phyloP scores from a whole-genome alignment of 2,113 vertebrate genomes.

The Abramis brama region DNA sequence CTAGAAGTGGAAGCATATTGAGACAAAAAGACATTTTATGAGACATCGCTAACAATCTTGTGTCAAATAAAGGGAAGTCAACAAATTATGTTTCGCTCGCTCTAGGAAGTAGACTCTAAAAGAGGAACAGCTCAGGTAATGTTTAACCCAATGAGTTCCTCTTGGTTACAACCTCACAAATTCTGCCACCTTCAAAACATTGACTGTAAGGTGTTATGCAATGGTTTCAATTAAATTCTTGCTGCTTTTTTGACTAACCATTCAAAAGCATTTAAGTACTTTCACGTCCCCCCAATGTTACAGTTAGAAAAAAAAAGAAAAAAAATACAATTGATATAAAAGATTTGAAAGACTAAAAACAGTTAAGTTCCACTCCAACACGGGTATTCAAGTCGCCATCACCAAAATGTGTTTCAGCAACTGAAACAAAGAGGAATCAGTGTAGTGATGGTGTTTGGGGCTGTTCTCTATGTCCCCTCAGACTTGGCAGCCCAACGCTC shows the following conservation, averaged over 20 bases:
- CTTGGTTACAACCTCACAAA: slow-evolving; percentile 43
- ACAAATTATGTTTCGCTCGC: slow-evolving; percentile 43
- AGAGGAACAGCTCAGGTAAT: slow-evolving; percentile 42
- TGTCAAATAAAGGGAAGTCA: slow-evolving; percentile 61
- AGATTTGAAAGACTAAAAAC: slow-evolving; percentile 5
- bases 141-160: slow-evolving; percentile 48
- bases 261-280: not conserved
- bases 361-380: not conserved
- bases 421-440: slow-evolving; percentile 36
- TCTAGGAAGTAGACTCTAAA: slow-evolving; percentile 50
- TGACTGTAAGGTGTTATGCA: slow-evolving; percentile 15
- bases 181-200: slow-evolving; percentile 13
- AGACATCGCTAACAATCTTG: slow-evolving; percentile 35
- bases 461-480: not conserved
- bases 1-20: slow-evolving; percentile 38
- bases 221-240: not conserved
- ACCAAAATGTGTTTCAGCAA: not conserved
- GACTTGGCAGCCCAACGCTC: not conserved
- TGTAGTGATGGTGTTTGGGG: not conserved
- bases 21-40: slow-evolving; percentile 46
- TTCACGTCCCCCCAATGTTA: not conserved
- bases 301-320: not conserved
- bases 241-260: not conserved
- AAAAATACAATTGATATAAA: not conserved
- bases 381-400: not conserved